These are phyloP conservation scores for Alentia gelatinosa DNA, from an alignment of 2,888 invertebrate species.

Conservation along the genomic window DNA sequence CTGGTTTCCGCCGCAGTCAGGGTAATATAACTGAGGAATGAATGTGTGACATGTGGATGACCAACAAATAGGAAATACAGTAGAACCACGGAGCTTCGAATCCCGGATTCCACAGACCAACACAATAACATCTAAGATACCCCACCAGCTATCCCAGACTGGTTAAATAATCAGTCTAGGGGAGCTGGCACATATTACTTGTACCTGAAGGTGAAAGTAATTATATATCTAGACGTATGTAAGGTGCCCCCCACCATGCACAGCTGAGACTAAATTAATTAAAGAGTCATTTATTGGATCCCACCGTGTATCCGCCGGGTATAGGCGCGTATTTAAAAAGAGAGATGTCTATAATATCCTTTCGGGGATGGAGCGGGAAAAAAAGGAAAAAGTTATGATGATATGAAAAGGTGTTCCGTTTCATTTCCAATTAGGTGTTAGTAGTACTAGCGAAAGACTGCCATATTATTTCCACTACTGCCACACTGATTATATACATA, in stretches of 20 bases:
- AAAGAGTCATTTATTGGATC: not conserved
- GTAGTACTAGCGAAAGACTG: too few relatives aligned
- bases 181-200: not conserved
- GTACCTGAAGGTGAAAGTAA: not conserved
- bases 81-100: too few relatives aligned
- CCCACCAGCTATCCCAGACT: too few relatives aligned
- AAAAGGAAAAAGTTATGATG: not conserved
- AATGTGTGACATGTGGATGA: too few relatives aligned
- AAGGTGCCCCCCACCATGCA: not conserved
- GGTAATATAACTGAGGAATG: too few relatives aligned
- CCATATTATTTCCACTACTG: too few relatives aligned
- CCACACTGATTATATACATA: too few relatives aligned
- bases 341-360: not conserved
- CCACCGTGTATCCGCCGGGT: not conserved
- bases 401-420: not conserved
- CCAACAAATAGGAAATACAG: too few relatives aligned
- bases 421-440: constrained; percentile 17
- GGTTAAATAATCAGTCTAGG: too few relatives aligned
- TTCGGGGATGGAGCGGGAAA: not conserved
- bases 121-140: too few relatives aligned
- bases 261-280: constrained; percentile 19
- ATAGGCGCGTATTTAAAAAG: not conserved
- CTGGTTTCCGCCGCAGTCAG: too few relatives aligned
- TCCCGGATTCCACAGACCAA: too few relatives aligned
- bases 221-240: not conserved